Conservation (phyloP, 2,888 invertebrate species). For the Chrysomela aeneicollis region DNA sequence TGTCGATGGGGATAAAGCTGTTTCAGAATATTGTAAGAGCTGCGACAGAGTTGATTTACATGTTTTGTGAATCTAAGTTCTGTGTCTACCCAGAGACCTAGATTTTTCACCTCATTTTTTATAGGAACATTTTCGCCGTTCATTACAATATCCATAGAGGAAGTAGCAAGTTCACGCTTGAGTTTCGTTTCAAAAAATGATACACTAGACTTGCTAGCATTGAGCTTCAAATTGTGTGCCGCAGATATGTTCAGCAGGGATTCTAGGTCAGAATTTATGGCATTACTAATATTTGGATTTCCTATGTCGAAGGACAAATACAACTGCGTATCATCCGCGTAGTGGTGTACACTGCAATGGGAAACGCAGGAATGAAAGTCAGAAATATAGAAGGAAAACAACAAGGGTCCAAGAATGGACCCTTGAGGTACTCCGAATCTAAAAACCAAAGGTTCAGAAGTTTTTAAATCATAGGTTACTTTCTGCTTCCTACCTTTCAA, state of each 20-base stretch:
- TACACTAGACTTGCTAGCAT: background rate
- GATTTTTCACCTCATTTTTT: background rate
- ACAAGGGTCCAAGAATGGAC: background rate
- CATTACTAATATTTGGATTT: background rate
- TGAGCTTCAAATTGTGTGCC: background rate
- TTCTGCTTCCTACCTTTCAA: conserved; percentile 1
- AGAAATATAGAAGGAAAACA: background rate
- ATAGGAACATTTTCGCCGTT: background rate
- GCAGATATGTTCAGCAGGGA: conserved; percentile 4
- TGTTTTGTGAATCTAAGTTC: conserved; percentile 8
- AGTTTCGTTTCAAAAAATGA: background rate
- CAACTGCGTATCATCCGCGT: background rate
- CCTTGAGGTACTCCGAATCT: background rate
- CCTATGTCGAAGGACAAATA: background rate
- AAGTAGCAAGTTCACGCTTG: background rate
- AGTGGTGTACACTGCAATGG: conserved; percentile 2
- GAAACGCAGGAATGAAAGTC: background rate
- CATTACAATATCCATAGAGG: background rate
- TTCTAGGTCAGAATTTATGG: background rate
- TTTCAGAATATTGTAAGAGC: conserved; percentile 3
- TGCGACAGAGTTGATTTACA: conserved; percentile 1
- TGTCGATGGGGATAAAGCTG: conserved; percentile 1
- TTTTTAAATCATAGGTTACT: background rate
- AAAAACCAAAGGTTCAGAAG: background rate
- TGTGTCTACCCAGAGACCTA: background rate